These are phyloP conservation scores for Burhinus bistriatus DNA, from an alignment of 2,113 vertebrate genomes.

Conservation along the genomic window DNA sequence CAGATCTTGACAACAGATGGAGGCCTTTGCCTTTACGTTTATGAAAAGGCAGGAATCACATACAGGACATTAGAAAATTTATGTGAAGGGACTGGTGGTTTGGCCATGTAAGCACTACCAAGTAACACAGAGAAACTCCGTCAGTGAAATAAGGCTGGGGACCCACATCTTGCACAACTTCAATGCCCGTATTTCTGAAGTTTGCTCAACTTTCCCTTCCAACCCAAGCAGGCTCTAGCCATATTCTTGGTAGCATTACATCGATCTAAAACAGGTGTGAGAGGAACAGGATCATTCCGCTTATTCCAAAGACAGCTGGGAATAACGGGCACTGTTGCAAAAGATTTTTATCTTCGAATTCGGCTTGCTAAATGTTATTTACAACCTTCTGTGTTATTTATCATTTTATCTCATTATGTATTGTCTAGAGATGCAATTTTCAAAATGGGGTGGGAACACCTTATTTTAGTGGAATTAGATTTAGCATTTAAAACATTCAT, in stretches of 20 bases:
- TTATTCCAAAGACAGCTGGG: conserved; percentile 24
- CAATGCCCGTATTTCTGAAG: neutral
- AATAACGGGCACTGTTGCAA: conserved; percentile 22
- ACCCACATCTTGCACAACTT: neutral
- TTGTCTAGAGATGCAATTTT: conserved; percentile 68
- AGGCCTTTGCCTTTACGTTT: neutral
- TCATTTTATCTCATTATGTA: conserved; percentile 68
- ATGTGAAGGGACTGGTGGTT: neutral
- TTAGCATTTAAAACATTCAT: conserved; percentile 64
- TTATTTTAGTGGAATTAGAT: conserved; percentile 71
- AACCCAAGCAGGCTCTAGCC: neutral
- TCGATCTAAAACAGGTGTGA: conserved; percentile 23
- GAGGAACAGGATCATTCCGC: neutral
- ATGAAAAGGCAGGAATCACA: neutral
- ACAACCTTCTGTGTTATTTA: conserved; percentile 63
- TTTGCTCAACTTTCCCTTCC: neutral
- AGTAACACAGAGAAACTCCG: neutral
- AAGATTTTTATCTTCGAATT: conserved; percentile 54
- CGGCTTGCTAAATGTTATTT: conserved; percentile 67
- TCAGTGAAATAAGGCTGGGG: neutral
- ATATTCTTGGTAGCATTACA: neutral
- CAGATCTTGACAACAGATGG: neutral
- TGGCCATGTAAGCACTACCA: neutral
- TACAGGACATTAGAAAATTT: neutral
- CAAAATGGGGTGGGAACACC: conserved; percentile 61